Conservation (phyloP, 2,113 vertebrate species). For the Glaucomys volans region DNA sequence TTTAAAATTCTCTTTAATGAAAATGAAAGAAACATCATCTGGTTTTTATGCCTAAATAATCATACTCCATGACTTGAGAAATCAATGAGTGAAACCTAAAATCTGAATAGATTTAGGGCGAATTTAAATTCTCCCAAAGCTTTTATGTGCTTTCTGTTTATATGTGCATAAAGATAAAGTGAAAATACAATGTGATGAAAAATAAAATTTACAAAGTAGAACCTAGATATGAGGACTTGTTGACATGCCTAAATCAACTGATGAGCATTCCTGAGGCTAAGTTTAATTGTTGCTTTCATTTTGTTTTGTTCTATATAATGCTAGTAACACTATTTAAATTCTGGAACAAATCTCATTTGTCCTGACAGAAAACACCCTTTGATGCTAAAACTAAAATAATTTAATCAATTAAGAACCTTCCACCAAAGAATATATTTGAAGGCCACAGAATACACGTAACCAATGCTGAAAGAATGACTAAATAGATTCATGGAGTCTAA, state of each 20-base stretch:
- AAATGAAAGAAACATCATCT: neutral
- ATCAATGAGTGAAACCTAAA: slow-evolving; percentile 1
- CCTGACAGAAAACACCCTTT: neutral
- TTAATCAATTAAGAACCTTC: neutral
- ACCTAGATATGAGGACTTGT: neutral
- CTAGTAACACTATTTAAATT: slow-evolving; percentile 36
- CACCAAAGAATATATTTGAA: neutral
- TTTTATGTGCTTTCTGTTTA: slow-evolving; percentile 12
- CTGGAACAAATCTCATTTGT: slow-evolving; percentile 26
- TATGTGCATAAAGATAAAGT: neutral
- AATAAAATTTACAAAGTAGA: slow-evolving; percentile 5
- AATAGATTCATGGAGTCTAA: neutral
- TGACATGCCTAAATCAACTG: neutral
- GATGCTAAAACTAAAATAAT: neutral
- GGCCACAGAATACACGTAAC: neutral
- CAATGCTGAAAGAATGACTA: neutral
- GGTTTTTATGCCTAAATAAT: neutral
- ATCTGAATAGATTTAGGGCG: slow-evolving; percentile 32
- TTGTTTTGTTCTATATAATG: neutral
- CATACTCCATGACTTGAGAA: neutral
- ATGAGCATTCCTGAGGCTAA: neutral
- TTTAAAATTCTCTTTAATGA: neutral
- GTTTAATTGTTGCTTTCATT: neutral
- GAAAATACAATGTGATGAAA: slow-evolving; percentile 15
- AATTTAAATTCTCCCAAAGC: slow-evolving; percentile 43